Evolutionary conservation across 1,140 invertebrate species (phyloP), one percentile per base, ranked within the genome.

Genomic region (Varroa destructor): DNA sequence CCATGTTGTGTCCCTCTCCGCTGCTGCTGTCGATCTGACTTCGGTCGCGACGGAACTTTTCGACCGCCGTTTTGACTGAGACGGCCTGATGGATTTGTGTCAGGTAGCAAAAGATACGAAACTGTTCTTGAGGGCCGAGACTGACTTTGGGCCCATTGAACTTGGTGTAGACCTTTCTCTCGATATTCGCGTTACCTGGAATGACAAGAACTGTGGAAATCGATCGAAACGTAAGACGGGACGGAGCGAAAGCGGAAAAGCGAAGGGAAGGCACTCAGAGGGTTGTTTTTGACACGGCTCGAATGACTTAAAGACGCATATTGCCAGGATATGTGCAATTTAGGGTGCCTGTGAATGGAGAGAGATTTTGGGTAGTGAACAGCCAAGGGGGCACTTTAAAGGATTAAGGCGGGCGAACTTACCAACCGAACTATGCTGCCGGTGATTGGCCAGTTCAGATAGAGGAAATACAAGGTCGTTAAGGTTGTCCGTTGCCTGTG

Each of bases 11-110:
- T 1, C 91, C 89, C 79, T 87, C 83, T 1, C 88, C 87, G 8
- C 83, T 76, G 25, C 40, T 67, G n/a, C 40, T 2, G 3, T 82
- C 80, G 72, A 86, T 61, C 40, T 75, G 79, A 70, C 81, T 85
- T 76, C 82, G 82, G 75, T 82, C 79, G 74, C 89, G 85, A 46
- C 93, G 83, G 79, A 97, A 97, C 75, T 86, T 85, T 80, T 98
- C 93, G 0, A 90, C 89, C 81, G 97, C 86, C 12, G 86, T 84
- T 79, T 90, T 92, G 6, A 92, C 86, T 1, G 87, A 84, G 82
- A 95, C 86, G 0, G 83, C 91, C 84, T 97, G 94, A 76, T 87
- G 83, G 72, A 91, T 86, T 87, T 91, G 79, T 46, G 74, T 71
- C 46, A 75, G 51, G 71, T 72, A 56, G 42, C 46, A 56, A 37